Conservation (phyloP, 2,888 invertebrate species). For the Amiota minor region DNA sequence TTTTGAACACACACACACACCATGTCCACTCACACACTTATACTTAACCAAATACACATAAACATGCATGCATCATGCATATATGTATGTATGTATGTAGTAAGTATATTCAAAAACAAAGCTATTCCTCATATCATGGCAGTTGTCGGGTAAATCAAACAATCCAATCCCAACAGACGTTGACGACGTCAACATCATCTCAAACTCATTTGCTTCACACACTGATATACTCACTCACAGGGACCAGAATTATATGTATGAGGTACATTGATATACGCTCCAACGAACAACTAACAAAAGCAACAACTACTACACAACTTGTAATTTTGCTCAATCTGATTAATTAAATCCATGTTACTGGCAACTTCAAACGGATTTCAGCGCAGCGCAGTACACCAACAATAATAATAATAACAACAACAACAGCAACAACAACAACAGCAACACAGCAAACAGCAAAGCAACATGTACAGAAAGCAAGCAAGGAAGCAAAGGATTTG, state of each 20-base stretch:
- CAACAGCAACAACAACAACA: background rate
- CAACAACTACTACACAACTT: constrained; percentile 17
- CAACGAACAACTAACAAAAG: constrained; percentile 16
- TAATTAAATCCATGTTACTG: constrained; percentile 29
- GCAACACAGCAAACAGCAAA: constrained; percentile 6
- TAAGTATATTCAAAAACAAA: too few relatives aligned
- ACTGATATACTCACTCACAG: background rate
- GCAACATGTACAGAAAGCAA: too few relatives aligned
- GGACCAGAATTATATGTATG: too few relatives aligned
- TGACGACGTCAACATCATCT: background rate
- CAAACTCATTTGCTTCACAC: constrained; percentile 12
- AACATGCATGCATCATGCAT: too few relatives aligned
- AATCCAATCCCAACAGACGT: constrained; percentile 10
- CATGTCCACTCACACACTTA: background rate
- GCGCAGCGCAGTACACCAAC: background rate
- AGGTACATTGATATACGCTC: background rate
- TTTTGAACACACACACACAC: background rate
- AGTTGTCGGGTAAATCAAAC: constrained; percentile 24
- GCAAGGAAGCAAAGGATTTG: constrained; percentile 19
- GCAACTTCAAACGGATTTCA: constrained; percentile 28
- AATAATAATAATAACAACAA: constrained; percentile 20
- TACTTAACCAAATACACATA: background rate
- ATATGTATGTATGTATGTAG: too few relatives aligned
- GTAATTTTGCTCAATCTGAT: constrained; percentile 30
- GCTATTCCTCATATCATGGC: background rate